Evolutionary conservation across 2,113 vertebrate genomes (phyloP), one percentile per base, ranked within the genome.

Genomic region (Paradoxurus hermaphroditus): DNA sequence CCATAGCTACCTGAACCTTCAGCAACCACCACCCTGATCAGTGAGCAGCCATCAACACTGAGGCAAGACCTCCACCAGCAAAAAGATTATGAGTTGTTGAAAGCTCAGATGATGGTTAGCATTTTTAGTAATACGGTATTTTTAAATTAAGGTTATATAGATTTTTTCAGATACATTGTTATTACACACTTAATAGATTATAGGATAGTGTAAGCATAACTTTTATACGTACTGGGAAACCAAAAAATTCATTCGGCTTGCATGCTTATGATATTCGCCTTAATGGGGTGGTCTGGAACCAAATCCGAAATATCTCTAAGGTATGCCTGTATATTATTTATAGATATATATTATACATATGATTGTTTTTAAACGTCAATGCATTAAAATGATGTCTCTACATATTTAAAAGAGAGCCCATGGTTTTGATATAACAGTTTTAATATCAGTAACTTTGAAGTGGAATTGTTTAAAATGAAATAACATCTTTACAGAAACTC

Each of bases 381-480:
- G 31, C 49, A 27, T 88, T 85, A 94, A 93, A 78, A 78, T 46
- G 19, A 4, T n/a, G 72, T 56, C 23, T 86, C 29, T 83, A 12
- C 2, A 27, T 68, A 56, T 84, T 95, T 95, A 81, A 96, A 89
- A 36, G 34, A 51, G 19, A 92, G 75, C 29, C 77, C 56, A 39
- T 11, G 23, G 63, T 93, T 82, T 79, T 16, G 44, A 56, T 91
- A 67, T 39, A 90, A n/a, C 25, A 72, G 4, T 95, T 92, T 87
- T 92, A 87, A 29, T 59, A 44, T 65, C 16, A 84, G 51, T 77
- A 53, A 95, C 75, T 83, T 81, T 63, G 12, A 91, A 77, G 34
- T 62, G 73, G 67, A 91, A 89, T 86, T 82, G 65, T 94, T 95
- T 95, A 79, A 94, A 86, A 59, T 88, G 88, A 88, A 97, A 84